A percentile compares a stretch with the other conserved stretches of the same genome.
These are phyloP conservation scores for Anthopleura xanthogrammica DNA, from an alignment of 92 coral and sea anemone genomes.

Conservation along the genomic window DNA sequence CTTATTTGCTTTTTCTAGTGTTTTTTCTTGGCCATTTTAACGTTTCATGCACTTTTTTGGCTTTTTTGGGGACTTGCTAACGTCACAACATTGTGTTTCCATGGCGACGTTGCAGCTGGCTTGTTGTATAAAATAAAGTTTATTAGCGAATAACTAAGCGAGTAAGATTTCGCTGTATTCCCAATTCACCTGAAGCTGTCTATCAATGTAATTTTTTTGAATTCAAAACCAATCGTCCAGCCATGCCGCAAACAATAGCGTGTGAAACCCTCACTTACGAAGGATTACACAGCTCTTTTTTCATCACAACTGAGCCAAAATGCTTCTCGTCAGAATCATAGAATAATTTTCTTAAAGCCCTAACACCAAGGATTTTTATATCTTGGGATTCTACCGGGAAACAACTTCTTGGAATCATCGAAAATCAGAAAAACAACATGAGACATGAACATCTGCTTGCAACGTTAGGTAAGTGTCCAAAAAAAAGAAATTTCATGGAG, in stretches of 20 bases:
- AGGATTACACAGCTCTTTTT: background rate
- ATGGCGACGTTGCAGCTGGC: background rate
- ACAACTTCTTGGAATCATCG: background rate
- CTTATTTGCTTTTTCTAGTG: background rate
- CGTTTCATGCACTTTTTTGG: background rate
- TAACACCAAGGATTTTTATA: background rate
- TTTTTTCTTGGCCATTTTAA: background rate
- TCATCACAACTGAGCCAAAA: background rate
- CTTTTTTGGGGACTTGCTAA: background rate
- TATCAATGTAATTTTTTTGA: background rate
- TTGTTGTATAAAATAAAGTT: slow-evolving; percentile 1
- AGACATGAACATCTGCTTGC: background rate
- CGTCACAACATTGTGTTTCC: background rate
- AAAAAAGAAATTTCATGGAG: background rate
- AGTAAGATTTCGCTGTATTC: slow-evolving; percentile 1
- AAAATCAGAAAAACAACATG: background rate
- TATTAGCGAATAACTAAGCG: slow-evolving; percentile 9
- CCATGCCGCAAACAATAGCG: background rate
- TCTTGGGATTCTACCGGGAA: background rate
- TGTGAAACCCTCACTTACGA: background rate
- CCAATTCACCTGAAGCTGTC: slow-evolving; percentile 1
- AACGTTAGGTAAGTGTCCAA: background rate
- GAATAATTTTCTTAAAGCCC: background rate
- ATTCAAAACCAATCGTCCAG: background rate
- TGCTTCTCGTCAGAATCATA: background rate